A percentile compares a stretch with the other conserved stretches of the same genome.
Conservation (phyloP, 2,888 invertebrate genomes). For the Panorpa germanica region DNA sequence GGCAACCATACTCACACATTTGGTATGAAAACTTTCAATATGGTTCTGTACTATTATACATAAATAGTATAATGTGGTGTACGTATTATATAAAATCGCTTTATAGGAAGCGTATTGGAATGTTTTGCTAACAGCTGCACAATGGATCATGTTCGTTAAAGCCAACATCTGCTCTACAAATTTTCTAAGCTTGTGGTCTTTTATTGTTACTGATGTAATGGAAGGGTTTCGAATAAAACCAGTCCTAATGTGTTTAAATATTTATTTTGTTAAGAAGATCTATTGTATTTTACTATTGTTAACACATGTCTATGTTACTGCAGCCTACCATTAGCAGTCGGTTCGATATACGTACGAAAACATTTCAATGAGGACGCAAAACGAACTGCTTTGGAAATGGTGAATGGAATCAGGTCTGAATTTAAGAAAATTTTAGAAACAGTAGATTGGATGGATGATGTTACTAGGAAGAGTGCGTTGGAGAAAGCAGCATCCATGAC, state of each 20-base stretch:
- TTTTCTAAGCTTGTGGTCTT: too few species aligned
- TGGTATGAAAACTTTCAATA: too few species aligned
- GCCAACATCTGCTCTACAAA: too few species aligned
- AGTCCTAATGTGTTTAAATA: not conserved
- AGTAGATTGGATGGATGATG: conserved; percentile 86
- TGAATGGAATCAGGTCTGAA: conserved; percentile 60
- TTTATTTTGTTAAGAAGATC: conserved; percentile 9
- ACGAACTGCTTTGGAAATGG: conserved; percentile 72
- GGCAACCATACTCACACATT: conserved; percentile 1
- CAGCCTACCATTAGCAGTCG: conserved; percentile 56
- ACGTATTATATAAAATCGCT: too few species aligned
- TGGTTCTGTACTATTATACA: too few species aligned
- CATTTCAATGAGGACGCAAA: conserved; percentile 77
- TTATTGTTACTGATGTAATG: too few species aligned
- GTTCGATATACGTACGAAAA: conserved; percentile 71
- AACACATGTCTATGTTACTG: conserved; percentile 7
- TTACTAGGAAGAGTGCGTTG: conserved; percentile 55
- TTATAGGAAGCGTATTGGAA: too few species aligned
- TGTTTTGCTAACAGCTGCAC: too few species aligned
- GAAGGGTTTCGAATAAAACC: too few species aligned
- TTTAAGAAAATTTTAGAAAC: conserved; percentile 61
- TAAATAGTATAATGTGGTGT: too few species aligned
- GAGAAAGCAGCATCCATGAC: conserved; percentile 69
- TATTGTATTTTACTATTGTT: conserved; percentile 10
- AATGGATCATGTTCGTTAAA: too few species aligned